Evolutionary conservation across 2,113 vertebrate species (phyloP), one percentile per base, ranked within the genome.

Genomic region (Semnornis frantzii): DNA sequence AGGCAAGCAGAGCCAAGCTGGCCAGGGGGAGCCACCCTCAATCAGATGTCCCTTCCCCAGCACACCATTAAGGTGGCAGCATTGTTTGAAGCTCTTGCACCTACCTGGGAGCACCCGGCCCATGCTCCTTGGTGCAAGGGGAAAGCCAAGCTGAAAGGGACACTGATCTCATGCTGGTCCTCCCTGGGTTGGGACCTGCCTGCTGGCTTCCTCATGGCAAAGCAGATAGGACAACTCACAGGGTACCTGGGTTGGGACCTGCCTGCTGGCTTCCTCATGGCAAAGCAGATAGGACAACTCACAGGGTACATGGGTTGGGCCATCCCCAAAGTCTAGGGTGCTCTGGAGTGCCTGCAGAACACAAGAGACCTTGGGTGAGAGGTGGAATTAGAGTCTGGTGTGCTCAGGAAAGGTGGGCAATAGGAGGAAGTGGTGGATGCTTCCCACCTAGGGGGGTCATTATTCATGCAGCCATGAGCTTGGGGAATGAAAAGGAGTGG

Each of bases 91-190:
- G 39, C 23, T 71, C 46, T 50, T 6, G 23, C 8, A 34, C 8
- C 27, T 3, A 0, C 37, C 54, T 2, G 1, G 28, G 17, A 8
- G 5, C 13, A 52, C 24, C 16, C 39, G 71, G 9, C 16, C 31
- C 71, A 24, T 24, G 14, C 37, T 65, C 13, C 37, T 15, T 1
- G 0, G 24, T 17, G 57, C 27, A 72, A 59, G 27, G n/a, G 34
- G 17, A 69, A 21, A 64, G 42, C 27, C 16, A 10, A 57, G 13
- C 5, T 9, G 44, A 37, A 30, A 31, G 20, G 42, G 8, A 39
- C 54, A 79, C 25, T 69, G 28, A 80, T 10, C 37, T 77, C 3
- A 0, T 1, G 1, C 33, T 46, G 25, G 15, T 60, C 31, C 21
- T 62, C 44, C 4, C 44, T 62, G 44, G 17, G 16, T 12, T 50